These are phyloP conservation scores for Aphaenogaster ashmeadi DNA, from an alignment of 1,140 invertebrate genomes.

Conservation along the genomic window DNA sequence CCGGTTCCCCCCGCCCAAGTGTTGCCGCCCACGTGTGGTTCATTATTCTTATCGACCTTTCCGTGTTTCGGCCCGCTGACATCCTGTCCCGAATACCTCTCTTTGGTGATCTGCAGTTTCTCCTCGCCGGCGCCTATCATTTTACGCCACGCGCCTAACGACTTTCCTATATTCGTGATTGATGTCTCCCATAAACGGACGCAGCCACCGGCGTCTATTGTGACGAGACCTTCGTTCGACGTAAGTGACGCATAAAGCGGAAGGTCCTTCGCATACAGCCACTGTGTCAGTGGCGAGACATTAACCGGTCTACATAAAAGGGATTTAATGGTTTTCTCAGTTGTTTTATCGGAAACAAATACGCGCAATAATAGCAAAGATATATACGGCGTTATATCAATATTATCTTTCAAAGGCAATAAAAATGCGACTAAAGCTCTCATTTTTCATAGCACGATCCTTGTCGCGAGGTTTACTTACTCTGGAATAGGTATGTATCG, in stretches of 20 bases:
- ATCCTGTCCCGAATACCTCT: conserved; percentile 91
- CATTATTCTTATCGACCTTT: conserved; percentile 95
- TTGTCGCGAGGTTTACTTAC: conserved; percentile 80
- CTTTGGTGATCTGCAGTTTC: conserved; percentile 91
- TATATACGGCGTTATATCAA: background rate
- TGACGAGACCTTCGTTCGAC: conserved; percentile 86
- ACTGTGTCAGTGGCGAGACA: conserved; percentile 76
- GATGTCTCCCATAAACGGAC: conserved; percentile 90
- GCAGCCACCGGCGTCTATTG: conserved; percentile 89
- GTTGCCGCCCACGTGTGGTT: conserved; percentile 98
- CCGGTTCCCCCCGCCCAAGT: conserved; percentile 98
- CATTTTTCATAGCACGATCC: background rate
- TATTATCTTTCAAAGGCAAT: conserved; percentile 11
- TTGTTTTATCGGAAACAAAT: conserved; percentile 19
- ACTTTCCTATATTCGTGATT: conserved; percentile 85
- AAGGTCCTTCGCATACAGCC: conserved; percentile 85
- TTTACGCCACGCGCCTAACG: conserved; percentile 83
- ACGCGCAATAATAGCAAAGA: background rate
- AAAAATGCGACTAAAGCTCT: background rate
- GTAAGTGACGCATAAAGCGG: conserved; percentile 79
- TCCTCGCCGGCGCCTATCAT: conserved; percentile 87
- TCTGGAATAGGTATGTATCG: conserved; percentile 89
- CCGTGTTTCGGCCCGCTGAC: conserved; percentile 96
- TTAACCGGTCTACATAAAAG: conserved; percentile 74
- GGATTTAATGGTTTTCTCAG: conserved; percentile 40